Conservation (phyloP, 2,113 vertebrate species). For the Poicephalus gulielmi region DNA sequence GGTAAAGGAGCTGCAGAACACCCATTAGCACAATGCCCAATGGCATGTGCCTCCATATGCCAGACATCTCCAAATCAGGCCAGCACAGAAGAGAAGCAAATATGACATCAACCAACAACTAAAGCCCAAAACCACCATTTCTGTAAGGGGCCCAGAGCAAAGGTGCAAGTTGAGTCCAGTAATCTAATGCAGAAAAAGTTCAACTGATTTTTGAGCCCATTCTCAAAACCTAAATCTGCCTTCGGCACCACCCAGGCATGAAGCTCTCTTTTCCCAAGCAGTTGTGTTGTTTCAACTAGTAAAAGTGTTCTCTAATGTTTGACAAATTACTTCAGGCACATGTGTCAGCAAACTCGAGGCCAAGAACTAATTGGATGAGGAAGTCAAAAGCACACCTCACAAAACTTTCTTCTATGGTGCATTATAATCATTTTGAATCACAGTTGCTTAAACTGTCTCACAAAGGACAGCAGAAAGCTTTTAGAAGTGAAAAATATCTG, state of each 20-base stretch:
- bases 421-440: neutral
- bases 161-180: neutral
- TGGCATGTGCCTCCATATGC: fast-evolving
- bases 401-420: neutral
- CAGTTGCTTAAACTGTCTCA: neutral
- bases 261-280: neutral
- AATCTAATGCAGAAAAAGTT: neutral
- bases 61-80: neutral
- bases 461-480: neutral
- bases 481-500: neutral
- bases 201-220: neutral
- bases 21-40: neutral
- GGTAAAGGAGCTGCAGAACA: neutral
- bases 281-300: neutral
- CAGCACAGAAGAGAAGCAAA: neutral
- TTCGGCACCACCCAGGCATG: neutral
- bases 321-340: neutral
- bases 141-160: neutral
- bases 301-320: neutral
- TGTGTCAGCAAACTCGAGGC: neutral
- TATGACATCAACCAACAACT: neutral
- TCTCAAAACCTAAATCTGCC: neutral
- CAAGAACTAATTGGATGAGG: constrained; percentile 4
- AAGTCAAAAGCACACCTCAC: neutral
- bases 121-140: fast-evolving